Evolutionary conservation across 64 coral and sea anemone species (phyloP).

Genomic region (Platygyra sinensis): DNA sequence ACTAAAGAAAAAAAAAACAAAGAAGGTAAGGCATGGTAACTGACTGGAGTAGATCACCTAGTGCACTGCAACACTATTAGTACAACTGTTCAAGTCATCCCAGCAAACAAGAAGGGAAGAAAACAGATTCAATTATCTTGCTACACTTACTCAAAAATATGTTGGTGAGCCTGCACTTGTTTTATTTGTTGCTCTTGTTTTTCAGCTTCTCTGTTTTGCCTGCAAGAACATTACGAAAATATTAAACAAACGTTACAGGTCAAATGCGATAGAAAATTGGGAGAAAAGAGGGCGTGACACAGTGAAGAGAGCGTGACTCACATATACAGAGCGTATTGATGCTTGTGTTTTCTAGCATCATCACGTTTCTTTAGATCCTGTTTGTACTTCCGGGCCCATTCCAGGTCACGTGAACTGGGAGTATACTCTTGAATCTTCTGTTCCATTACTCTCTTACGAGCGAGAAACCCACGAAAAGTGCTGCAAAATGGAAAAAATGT

Average conservation of each 20-base stretch:
- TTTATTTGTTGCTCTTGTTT: conserved; percentile 85
- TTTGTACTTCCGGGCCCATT: conserved; percentile 92
- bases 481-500: conserved; percentile 29
- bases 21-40: not conserved
- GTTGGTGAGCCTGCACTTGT: conserved; percentile 79
- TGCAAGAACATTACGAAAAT: conserved; percentile 14
- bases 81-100: no score
- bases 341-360: conserved; percentile 78
- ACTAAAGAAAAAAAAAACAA: conserved; percentile 9
- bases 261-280: no score
- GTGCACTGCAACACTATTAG: no score
- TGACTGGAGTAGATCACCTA: no score
- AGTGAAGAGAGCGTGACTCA: conserved; percentile 17
- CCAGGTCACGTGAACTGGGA: conserved; percentile 59
- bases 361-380: conserved; percentile 80
- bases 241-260: not conserved
- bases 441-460: conserved; percentile 88
- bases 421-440: conserved; percentile 71
- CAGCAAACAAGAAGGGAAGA: not conserved
- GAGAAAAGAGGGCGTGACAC: not conserved
- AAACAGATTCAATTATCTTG: not conserved
- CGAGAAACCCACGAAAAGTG: conserved; percentile 84
- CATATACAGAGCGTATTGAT: conserved; percentile 73
- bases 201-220: conserved; percentile 80
- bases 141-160: conserved; percentile 87